Evolutionary conservation across 1,140 invertebrate genomes (phyloP).

Genomic region (Paracyclopina nana): DNA sequence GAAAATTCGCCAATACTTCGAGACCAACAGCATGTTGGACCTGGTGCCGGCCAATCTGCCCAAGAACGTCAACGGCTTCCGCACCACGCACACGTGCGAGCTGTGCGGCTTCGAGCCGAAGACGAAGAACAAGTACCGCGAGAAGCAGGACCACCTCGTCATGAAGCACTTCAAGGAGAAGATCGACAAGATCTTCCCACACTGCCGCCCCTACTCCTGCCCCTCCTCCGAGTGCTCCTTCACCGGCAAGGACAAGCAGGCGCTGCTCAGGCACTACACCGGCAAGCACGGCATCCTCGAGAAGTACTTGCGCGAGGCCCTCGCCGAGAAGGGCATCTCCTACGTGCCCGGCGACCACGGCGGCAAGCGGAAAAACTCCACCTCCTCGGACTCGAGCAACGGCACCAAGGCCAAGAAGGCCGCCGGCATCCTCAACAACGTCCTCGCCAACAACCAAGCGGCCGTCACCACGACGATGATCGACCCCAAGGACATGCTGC

Average conservation of each 20-base stretch:
- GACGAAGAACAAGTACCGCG: conserved; percentile 16
- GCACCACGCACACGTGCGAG: conserved; percentile 15
- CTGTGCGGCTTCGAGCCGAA: conserved; percentile 15
- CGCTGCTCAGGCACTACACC: conserved; percentile 14
- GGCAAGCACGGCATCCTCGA: conserved; percentile 15
- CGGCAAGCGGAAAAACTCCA: background rate
- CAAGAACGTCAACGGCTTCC: conserved; percentile 14
- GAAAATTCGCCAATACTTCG: too few species aligned
- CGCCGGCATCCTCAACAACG: background rate
- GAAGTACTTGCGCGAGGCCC: conserved; percentile 11
- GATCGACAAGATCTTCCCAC: conserved; percentile 14
- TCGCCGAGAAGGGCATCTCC: conserved; percentile 11
- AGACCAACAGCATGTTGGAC: background rate
- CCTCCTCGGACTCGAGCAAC: background rate
- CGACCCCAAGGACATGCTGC: background rate
- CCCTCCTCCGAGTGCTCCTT: conserved; percentile 6
- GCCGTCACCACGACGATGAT: too few species aligned
- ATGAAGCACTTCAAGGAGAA: conserved; percentile 16
- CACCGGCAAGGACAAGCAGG: conserved; percentile 15
- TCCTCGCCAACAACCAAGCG: background rate
- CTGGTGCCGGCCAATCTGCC: conserved; percentile 2
- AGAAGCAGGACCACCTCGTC: conserved; percentile 15
- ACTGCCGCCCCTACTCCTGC: conserved; percentile 13
- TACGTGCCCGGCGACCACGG: conserved; percentile 3
- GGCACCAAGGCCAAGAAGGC: background rate